phyloP scores from a whole-genome alignment of 2,888 invertebrate species.

The Imbricaverruca yamaguchii region DNA sequence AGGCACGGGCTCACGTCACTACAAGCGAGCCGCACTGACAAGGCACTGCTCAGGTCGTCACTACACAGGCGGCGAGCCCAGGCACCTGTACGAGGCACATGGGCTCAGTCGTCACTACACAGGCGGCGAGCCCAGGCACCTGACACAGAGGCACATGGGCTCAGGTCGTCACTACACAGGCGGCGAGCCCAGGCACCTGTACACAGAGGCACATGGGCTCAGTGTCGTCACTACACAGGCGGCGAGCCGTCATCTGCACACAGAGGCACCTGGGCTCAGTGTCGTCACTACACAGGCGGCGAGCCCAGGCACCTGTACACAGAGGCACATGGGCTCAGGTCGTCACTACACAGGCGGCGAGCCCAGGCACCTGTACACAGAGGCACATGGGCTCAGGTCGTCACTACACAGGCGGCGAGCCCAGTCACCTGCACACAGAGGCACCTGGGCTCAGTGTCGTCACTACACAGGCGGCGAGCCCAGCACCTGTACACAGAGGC shows the following conservation, averaged over 20 bases:
- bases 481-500: too few relatives aligned
- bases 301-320: too few relatives aligned
- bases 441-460: too few relatives aligned
- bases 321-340: too few relatives aligned
- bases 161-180: conserved; percentile 57
- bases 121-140: too few relatives aligned
- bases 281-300: too few relatives aligned
- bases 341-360: conserved; percentile 69
- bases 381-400: not conserved
- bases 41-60: not conserved
- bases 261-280: not conserved
- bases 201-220: not conserved
- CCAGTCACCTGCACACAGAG: not conserved
- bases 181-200: conserved; percentile 52
- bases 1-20: too few relatives aligned
- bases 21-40: too few relatives aligned
- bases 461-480: too few relatives aligned
- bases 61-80: not conserved
- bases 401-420: not conserved
- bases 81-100: not conserved
- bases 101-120: too few relatives aligned
- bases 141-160: too few relatives aligned
- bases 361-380: conserved; percentile 46
- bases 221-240: not conserved
- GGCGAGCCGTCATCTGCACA: not conserved